A percentile compares a stretch with the other conserved stretches of the same genome.
Evolutionary conservation across 2,797 vertebrate species (phyloP).

Genomic region (Onychomys torridus): DNA sequence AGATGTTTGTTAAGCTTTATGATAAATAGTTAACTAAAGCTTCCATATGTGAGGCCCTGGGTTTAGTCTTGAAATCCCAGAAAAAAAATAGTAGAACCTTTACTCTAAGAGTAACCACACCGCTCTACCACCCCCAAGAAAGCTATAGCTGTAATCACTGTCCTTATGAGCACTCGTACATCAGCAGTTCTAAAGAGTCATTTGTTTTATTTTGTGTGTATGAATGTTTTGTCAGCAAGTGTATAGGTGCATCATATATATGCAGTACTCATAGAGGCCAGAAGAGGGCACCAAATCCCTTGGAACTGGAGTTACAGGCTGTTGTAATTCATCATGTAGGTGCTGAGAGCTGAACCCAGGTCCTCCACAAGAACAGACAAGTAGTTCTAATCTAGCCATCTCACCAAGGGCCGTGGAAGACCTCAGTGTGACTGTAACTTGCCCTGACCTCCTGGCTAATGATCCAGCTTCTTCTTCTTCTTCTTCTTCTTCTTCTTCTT

Average conservation of each 20-base stretch:
- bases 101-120: not conserved
- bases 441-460: accelerated
- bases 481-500: too few species aligned
- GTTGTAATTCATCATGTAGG: not conserved
- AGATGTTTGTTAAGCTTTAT: not conserved
- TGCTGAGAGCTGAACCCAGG: not conserved
- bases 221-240: not conserved
- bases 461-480: too few species aligned
- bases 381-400: not conserved
- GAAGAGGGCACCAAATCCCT: not conserved
- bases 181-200: not conserved
- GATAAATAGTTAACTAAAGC: not conserved
- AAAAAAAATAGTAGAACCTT: accelerated
- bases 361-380: not conserved
- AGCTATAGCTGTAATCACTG: not conserved
- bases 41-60: not conserved
- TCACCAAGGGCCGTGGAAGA: accelerated
- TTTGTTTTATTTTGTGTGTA: not conserved
- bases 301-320: not conserved
- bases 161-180: not conserved
- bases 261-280: not conserved
- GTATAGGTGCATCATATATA: not conserved
- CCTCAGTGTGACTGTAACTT: too few species aligned
- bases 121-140: not conserved
- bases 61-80: not conserved